Evolutionary conservation across 1,140 invertebrate genomes (phyloP), one percentile per base, ranked within the genome.

Genomic region (Heliothis subflexa): DNA sequence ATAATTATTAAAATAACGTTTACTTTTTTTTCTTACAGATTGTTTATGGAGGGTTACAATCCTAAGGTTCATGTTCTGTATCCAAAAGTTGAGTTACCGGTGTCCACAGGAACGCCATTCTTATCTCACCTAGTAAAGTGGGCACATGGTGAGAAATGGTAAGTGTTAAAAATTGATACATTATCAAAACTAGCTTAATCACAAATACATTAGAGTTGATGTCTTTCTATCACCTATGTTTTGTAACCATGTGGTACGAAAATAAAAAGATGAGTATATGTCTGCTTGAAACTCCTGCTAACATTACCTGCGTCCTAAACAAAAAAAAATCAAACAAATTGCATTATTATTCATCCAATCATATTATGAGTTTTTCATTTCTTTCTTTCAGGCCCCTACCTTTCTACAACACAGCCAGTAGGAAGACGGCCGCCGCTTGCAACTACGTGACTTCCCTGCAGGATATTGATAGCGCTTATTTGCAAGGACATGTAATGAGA

Each of bases 41-140:
- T 97, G 49, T 98, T 96, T 85, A 95, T 95, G 61, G 86, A 90
- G 79, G 97, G 97, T 18, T 81, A 97, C 0, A 95, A 96, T 61
- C 94, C 97, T 3, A 93, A 96, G 78, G 86, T 96, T 85, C 81
- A 91, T 5, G 95, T 95, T 14, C 84, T 97, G 0, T 97, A 97
- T 88, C 95, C 96, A 0, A 82, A 88, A 18, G 93, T 97, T 0
- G 78, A 95, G 14, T 97, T 95, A 79, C 97, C 97, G 4, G 97
- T 98, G 0, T 95, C 97, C 14, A 91, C 95, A 28, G 96, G 96
- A 3, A 98, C 97, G 0, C 96, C 97, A 0, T 96, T 97, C 95
- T 94, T 98, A 21, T 95, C 96, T 1, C 95, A 97, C 13, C 87
- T 96, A 0, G 94, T 98, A n/a, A 91, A 94, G 78, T 98, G 97